Evolutionary conservation across 2,888 invertebrate genomes (phyloP), one percentile per base, ranked within the genome.

Genomic region (Coenonympha arcania): DNA sequence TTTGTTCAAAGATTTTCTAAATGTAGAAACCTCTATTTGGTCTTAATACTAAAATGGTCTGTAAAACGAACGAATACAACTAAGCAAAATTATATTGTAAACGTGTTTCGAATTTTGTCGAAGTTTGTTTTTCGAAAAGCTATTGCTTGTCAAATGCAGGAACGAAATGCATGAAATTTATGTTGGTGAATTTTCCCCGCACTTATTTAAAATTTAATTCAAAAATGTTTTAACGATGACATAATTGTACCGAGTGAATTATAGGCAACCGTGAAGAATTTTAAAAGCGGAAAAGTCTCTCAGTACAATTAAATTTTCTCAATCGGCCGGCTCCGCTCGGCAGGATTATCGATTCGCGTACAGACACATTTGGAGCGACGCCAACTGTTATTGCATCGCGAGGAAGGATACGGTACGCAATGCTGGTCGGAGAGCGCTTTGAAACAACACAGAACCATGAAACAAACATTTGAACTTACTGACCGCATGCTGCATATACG

Each of bases 361-460:
- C 63, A 68, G 71, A 71, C 74, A 76, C 72, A 75, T 74, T 81
- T 82, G 83, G 83, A 68, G 56, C 47, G 51, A 56, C 59, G 79
- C 84, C 84, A 83, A 79, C 66, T 76, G 71, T 78, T 79, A 82
- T 81, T 79, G 77, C 79, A 78, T 72, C 64, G 72, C 63, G 65
- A 34, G 44, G 44, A 50, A 28, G 50, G 50, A 53, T 62, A 63
- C 20, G 13, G 19, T 50, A 63, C 20, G 31, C 42, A 22, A 57
- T 51, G 55, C 55, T 58, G 61, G 61, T 64, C 68, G 62, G 65
- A 62, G 57, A 62, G 60, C 56, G 64, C 62, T 71, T 68, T 66
- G 60, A 62, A 56, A 70, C 46, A 47, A 56, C 45, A 57, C 45
- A 49, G 34, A 46, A 48, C 9, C 8, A 9, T 16, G 39, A 36